Evolutionary conservation across 2,797 vertebrate species (phyloP), one percentile per base, ranked within the genome.

Genomic region (Lepus oiostolus): DNA sequence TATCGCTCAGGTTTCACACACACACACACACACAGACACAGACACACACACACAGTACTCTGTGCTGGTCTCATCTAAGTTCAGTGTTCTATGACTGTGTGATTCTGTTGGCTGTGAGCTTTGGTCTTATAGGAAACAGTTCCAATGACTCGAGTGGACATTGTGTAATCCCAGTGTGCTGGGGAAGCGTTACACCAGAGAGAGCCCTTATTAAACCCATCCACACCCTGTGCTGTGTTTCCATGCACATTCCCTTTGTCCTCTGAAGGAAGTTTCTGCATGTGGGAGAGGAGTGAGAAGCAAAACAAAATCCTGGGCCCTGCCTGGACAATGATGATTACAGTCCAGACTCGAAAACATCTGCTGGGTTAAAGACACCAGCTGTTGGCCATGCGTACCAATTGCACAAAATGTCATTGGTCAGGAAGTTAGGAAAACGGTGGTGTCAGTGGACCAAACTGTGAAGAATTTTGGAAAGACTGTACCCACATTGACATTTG

Each of bases 261-360:
- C 93, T 90, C 68, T n/a, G 80, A 85, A 72, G 80, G 94, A 96
- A 88, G 82, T 92, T 85, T 91, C 87, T 68, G 74, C 88, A 79
- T 71, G 79, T 94, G 95, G 71, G 88, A 90, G 88, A 75, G 54
- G 90, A 70, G 65, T 58, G 88, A 60, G 85, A 94, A 90, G 88
- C 58, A 79, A 95, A 92, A 94, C 79, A 92, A 70, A 95, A 85
- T 92, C 65, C 83, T 82, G 86, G 89, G 21, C 63, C 35, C 32
- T 71, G 80, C 35, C 42, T 54, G 60, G 60, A 13, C 35, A 35
- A 35, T 22, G 74, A 72, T 26, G 87, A 96, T 85, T 89, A 92
- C 82, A 88, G 2, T 26, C 35, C 68, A 93, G 93, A 93, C 90
- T 84, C 42, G 42, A 62, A 91, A 85, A 90, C 90, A 94, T 94